Base-by-base conservation (phyloP, 2,113 vertebrate genomes). In the Plecotus auritus region DNA sequence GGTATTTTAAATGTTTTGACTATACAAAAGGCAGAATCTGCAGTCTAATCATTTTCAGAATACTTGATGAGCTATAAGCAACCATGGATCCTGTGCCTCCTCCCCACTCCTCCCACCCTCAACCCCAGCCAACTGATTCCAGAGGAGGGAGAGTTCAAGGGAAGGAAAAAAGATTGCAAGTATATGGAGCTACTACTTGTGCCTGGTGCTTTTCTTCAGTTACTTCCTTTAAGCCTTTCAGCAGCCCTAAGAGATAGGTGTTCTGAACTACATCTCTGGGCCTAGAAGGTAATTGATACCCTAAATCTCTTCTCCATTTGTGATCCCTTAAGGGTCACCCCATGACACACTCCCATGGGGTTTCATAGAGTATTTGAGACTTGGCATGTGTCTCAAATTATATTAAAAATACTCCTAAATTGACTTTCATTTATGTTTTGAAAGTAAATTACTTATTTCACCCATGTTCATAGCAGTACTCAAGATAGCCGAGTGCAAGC, bases 1-100 rank as follows among this genome's bases (percentile, higher is more conserved):
- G 95, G 91, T 96, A 96, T 98, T 98, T 98, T 98, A 98, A 98
- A 98, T 98, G 98, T 98, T 98, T 97, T 97, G 97, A 97, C 97
- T 98, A 81, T 85, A 96, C 7, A 96, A 95, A 98, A 98, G 70
- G 76, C 59, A 88, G 96, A 97, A 98, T 98, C 93, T 96, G 92
- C 54, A 59, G 95, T 94, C 96, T 97, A 97, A 98, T 97, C 96
- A 30, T 95, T 97, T 97, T 95, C 64, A 66, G 95, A 95, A 97
- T 97, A 83, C 91, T 96, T 88, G 94, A 93, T 95, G 67, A 1
- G 0, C 20, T 14, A 18, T 56, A 93, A 95, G 96, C 81, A 91
- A 59, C 78, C 0, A 0, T 20, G 72, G 94, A 61, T 40, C 85
- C 90, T 86, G 59, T 49, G 23, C 18, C 22, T 26, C 17, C 30